These are phyloP conservation scores for Aelia acuminata DNA, from an alignment of 2,888 invertebrate genomes.

Conservation along the genomic window DNA sequence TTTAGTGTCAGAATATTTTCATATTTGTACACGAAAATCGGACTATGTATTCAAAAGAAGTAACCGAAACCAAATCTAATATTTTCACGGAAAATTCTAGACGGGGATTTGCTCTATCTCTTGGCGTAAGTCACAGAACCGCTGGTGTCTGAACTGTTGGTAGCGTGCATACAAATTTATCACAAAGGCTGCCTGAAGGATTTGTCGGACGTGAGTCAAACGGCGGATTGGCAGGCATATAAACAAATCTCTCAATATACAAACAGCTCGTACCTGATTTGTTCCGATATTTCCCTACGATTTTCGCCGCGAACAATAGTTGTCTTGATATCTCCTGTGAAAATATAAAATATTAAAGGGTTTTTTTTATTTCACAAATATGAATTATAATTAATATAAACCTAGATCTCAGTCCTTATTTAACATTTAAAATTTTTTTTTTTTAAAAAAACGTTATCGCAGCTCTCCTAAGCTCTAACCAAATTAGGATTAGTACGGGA, in stretches of 20 bases:
- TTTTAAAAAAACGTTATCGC: too few species aligned
- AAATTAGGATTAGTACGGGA: too few species aligned
- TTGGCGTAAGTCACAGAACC: neutral
- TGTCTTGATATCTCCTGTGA: neutral
- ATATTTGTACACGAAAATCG: neutral
- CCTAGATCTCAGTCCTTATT: too few species aligned
- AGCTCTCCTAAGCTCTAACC: too few species aligned
- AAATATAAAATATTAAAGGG: neutral
- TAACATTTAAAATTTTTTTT: too few species aligned
- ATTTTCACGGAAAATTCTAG: slow-evolving; percentile 8
- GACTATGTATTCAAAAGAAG: slow-evolving; percentile 23
- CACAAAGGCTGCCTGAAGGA: slow-evolving; percentile 31
- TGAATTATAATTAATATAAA: too few species aligned
- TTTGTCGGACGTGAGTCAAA: slow-evolving; percentile 37
- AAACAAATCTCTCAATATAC: neutral
- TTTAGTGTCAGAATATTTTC: neutral
- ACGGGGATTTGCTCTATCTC: neutral
- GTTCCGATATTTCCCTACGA: neutral
- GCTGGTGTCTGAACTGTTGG: slow-evolving; percentile 11
- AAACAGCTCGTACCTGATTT: slow-evolving; percentile 16
- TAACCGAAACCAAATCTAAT: neutral
- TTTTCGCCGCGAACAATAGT: neutral
- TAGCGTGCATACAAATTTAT: slow-evolving; percentile 47
- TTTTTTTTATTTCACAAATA: too few species aligned
- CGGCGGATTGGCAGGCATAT: slow-evolving; percentile 6